Base-by-base conservation (phyloP, 1,140 invertebrate species). In the Bombus huntii region DNA sequence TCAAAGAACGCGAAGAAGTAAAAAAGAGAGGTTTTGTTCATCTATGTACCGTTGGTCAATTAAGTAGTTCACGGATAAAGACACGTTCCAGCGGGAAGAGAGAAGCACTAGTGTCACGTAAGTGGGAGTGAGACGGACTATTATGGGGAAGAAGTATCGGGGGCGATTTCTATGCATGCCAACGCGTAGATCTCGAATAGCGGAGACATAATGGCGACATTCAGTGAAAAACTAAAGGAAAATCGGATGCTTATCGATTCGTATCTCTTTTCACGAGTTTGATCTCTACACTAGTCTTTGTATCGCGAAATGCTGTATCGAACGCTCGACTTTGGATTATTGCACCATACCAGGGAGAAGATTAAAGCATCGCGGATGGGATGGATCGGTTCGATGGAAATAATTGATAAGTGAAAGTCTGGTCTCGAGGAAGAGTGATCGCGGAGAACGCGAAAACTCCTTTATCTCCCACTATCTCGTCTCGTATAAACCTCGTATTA, bases 181-280 rank as follows among this genome's bases (percentile, higher is more conserved):
- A 31, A 44, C 59, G 75, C 77, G 42, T 72, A 81, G 65, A 87
- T 76, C 66, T 13, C 62, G 68, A 81, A 68, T 37, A n/a, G 25
- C 66, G 3, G 57, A 59, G 83, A 76, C 84, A 70, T 82, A 83
- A 87, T 82, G 66, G 76, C 81, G 79, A 86, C 85, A 83, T 87
- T 62, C 75, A 81, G 72, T 81, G 84, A 59, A 79, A 79, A 84
- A 86, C 47, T 76, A 31, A 74, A 73, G 62, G 39, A 89, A 77
- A 81, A 87, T 82, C 74, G 76, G 87, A 65, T 77, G 53, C 25
- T 28, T 71, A 88, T 87, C 76, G 85, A 87, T 83, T 84, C 75
- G 66, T n/a, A 31, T 77, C 34, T 57, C 47, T 18, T 53, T 12
- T 28, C 12, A 22, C 47, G 79, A 81, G 75, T 72, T 85, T 70